Evolutionary conservation across 2,888 invertebrate genomes (phyloP).

Genomic region (Hoplodrina ambigua): DNA sequence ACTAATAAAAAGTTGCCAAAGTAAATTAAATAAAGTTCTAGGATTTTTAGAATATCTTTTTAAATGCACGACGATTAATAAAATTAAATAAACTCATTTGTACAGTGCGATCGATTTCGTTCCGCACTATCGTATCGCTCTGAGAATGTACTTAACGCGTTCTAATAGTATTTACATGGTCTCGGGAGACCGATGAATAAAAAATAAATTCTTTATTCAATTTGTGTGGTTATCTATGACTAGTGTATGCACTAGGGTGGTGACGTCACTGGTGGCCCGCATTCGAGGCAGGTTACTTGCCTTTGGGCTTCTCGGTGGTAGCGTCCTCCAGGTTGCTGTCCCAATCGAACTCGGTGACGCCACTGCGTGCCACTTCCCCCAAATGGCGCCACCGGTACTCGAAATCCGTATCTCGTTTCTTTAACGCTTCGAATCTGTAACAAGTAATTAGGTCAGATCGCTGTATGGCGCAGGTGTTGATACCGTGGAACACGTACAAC

Average conservation of each 20-base stretch:
- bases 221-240: slow-evolving; percentile 71
- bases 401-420: slow-evolving; percentile 95
- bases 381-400: slow-evolving; percentile 95
- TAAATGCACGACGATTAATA: slow-evolving; percentile 62
- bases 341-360: slow-evolving; percentile 97
- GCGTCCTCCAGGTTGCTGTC: slow-evolving; percentile 95
- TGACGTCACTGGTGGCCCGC: slow-evolving; percentile 38
- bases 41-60: slow-evolving; percentile 47
- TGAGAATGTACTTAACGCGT: slow-evolving; percentile 54
- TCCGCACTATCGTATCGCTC: slow-evolving; percentile 48
- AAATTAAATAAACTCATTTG: slow-evolving; percentile 53
- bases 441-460: slow-evolving; percentile 49
- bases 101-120: slow-evolving; percentile 41
- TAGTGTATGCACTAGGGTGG: slow-evolving; percentile 77
- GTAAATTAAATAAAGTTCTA: slow-evolving; percentile 39
- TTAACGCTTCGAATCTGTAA: slow-evolving; percentile 94
- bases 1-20: slow-evolving; percentile 58
- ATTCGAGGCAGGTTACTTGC: slow-evolving; percentile 75
- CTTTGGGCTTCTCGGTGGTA: slow-evolving; percentile 86
- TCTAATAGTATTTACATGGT: slow-evolving; percentile 61
- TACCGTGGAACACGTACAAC: slow-evolving; percentile 43
- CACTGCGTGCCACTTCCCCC: slow-evolving; percentile 94
- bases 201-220: slow-evolving; percentile 62
- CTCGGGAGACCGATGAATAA: slow-evolving; percentile 55
- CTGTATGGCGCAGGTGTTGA: slow-evolving; percentile 46